phyloP scores from a whole-genome alignment of 2,888 invertebrate species.

The Aphidoletes aphidimyza region DNA sequence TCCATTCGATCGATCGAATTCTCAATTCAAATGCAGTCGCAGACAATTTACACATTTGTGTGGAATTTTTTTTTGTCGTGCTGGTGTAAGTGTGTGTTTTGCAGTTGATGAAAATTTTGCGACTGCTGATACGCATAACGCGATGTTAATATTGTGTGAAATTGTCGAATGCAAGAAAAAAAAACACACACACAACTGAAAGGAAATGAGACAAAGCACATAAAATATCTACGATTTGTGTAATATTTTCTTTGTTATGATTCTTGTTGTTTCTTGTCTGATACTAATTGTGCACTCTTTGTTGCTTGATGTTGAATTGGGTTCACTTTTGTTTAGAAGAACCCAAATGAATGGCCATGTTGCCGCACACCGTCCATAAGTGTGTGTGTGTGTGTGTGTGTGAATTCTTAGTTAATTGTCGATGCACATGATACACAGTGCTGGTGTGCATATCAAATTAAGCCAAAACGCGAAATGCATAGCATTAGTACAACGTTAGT shows the following conservation, averaged over 20 bases:
- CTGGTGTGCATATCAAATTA: background rate
- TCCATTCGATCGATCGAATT: background rate
- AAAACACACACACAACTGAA: no score
- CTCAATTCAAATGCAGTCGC: background rate
- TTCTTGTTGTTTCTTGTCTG: background rate
- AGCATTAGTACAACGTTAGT: background rate
- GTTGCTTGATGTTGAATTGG: background rate
- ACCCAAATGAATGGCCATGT: no score
- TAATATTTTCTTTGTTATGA: background rate
- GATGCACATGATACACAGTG: constrained; percentile 23
- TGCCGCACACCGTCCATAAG: no score
- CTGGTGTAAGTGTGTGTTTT: no score
- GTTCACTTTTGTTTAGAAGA: background rate
- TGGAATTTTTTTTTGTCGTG: no score
- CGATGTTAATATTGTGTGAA: background rate
- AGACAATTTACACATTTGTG: background rate
- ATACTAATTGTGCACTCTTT: background rate
- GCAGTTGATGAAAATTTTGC: background rate
- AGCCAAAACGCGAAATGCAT: background rate
- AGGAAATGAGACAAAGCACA: constrained; percentile 1
- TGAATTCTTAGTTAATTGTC: background rate
- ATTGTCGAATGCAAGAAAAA: background rate
- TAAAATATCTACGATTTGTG: background rate
- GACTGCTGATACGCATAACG: background rate
- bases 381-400: background rate